Evolutionary conservation across 2,113 vertebrate genomes (phyloP), one percentile per base, ranked within the genome.

Genomic region (Prunella himalayana): DNA sequence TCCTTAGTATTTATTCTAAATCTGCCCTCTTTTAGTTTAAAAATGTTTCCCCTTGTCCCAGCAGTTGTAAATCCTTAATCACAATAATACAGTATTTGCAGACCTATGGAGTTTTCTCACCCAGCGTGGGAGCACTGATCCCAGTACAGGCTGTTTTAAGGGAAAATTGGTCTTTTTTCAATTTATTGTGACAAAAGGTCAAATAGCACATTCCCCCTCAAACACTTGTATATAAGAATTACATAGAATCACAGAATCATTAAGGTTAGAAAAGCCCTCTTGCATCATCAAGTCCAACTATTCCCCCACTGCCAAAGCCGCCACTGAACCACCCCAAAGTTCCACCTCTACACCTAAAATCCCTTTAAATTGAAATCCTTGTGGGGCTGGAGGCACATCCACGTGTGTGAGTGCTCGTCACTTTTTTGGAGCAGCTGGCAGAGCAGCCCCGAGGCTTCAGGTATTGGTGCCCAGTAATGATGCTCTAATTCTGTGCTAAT

Each of bases 401-500:
- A 1, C 10, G 6, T 0, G 10, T 0, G 3, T 37, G 70, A 53
- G 14, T 0, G 10, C 59, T 44, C 4, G 0, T 33, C 37, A 3
- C 53, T 45, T 49, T 22, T 53, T 35, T 41, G 39, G 24, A 35
- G 53, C 5, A 63, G 63, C 86, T 79, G 80, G 80, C 64, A 33
- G 41, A 20, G 76, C 59, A n/a, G 31, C 51, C 57, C 37, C 2
- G 44, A 23, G 63, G 6, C 53, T 44, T 45, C 90, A 53, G 7
- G n/a, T 53, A 33, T 20, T 28, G 64, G 57, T 44, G 68, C 59
- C 30, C 4, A 1, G 28, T 45, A 65, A 86, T 9, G 83, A 92
- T 63, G 35, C 86, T 77, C 79, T 6, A 15, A 15, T 70, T 77
- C 81, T 35, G 37, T 30, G 82, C 79, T 93, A 84, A 92, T 86